Percentiles rank a stretch among this genome's conserved stretches.
Evolutionary conservation across 2,113 vertebrate genomes (phyloP).

Genomic region (Gymnobelideus leadbeateri): DNA sequence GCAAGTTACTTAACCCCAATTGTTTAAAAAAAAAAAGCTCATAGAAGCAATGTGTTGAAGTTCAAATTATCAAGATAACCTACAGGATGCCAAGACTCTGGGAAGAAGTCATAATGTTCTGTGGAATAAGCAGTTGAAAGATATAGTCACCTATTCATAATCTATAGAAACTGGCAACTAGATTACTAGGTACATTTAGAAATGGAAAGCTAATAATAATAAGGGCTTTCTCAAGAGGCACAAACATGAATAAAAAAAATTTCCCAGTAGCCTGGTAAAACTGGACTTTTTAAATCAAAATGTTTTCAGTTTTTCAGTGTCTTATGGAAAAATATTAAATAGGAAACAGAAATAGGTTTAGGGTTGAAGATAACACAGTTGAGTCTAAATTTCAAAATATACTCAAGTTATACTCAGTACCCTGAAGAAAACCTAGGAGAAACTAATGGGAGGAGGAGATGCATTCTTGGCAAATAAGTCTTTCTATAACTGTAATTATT

Average conservation of each 20-base stretch:
- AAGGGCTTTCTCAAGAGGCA: not conserved
- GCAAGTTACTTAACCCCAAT: too few species aligned
- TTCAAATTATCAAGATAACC: not conserved
- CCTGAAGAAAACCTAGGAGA: not conserved
- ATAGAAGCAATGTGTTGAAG: not conserved
- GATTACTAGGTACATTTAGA: too few species aligned
- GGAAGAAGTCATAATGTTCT: not conserved
- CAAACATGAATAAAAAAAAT: too few species aligned
- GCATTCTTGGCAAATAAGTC: not conserved
- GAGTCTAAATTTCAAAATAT: not conserved
- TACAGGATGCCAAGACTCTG: not conserved
- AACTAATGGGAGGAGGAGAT: not conserved
- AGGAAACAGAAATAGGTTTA: not conserved
- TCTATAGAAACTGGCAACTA: not conserved
- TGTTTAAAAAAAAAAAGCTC: too few species aligned
- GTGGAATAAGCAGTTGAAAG: not conserved
- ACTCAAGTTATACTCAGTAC: not conserved
- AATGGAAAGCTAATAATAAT: not conserved
- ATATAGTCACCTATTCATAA: not conserved
- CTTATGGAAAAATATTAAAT: not conserved
- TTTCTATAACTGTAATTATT: not conserved
- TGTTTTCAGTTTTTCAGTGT: not conserved
- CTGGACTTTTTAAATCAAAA: not conserved
- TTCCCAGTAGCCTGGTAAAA: too few species aligned
- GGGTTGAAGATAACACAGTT: not conserved